A percentile compares a stretch with the other conserved stretches of the same genome.
Conservation (phyloP, 2,797 vertebrate species). For the Sebastes wilsoni region DNA sequence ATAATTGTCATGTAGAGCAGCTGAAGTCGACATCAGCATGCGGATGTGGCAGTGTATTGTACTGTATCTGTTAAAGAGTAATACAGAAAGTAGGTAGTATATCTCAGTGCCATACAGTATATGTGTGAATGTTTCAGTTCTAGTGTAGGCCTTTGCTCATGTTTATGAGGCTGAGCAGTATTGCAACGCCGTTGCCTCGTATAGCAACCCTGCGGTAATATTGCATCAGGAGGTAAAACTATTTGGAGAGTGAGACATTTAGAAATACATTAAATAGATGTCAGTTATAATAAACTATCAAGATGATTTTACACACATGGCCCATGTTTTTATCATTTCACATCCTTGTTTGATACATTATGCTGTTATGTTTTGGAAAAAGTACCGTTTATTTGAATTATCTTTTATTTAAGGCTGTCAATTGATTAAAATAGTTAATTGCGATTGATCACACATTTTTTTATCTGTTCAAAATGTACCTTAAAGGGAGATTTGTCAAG, state of each 20-base stretch:
- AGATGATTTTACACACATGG: no score
- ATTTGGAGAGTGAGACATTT: not conserved
- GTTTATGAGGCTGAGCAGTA: not conserved
- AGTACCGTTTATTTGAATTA: not conserved
- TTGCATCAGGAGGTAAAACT: not conserved
- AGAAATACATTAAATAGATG: not conserved
- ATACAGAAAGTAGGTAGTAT: not conserved
- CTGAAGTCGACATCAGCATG: no score
- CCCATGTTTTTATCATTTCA: not conserved
- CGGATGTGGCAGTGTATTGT: no score
- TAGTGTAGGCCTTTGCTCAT: no score
- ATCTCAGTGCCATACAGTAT: not conserved
- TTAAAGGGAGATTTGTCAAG: no score
- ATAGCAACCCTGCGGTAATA: not conserved
- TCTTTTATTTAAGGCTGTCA: no score
- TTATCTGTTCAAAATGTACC: no score
- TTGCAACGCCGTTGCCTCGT: not conserved
- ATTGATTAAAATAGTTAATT: no score
- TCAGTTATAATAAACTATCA: not conserved
- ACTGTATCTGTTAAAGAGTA: no score
- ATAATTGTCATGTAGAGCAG: no score
- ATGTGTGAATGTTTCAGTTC: not conserved
- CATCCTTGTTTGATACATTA: not conserved
- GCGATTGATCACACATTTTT: no score
- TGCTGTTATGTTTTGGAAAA: not conserved